Base-by-base conservation (phyloP, 2,888 invertebrate species). In the Sepiola atlantica region DNA sequence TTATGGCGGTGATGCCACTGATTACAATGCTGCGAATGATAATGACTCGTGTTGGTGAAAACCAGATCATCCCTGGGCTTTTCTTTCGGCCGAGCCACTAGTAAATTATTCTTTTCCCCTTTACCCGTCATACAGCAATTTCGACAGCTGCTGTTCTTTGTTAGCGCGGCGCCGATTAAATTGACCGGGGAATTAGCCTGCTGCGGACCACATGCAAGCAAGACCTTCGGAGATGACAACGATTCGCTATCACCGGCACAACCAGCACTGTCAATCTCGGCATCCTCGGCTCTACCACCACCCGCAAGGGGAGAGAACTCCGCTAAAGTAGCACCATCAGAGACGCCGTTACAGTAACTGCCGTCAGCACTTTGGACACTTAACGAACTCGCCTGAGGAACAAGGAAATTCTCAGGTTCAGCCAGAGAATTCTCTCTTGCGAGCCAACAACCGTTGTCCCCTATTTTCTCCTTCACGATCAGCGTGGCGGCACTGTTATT, bases 11-110 rank as follows among this genome's bases (percentile, higher is more conserved):
- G 55, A 1, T 18, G 92, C n/a, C 55, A n/a, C 92, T 92, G 92
- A n/a, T 55, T 18, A 55, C 55, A 55, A 92, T 92, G 55, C 0
- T 45, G 92, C 45, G 32, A 54, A 35, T n/a, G 92, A 21, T 92
- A 54, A 18, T 55, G 55, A 24, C 55, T 77, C 4, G 16, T 16
- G 35, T 92, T 55, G 20, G 20, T 54, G 55, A 54, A 55, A 55
- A 21, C 32, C 28, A 14, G n/a, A 92, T 54, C 55, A 92, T 54
- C 55, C 4, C 54, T 55, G 55, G 54, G 28, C n/a, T 28, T 32
- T 54, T 92, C 92, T 54, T 92, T 92, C 28, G 92, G 92, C n/a
- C 92, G 35, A 6, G 92, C 92, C 55, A 55, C 92, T 54, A 54
- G 92, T 54, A 92, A 54, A 24, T 92, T 92, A n/a, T 92, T 92